Base-by-base conservation (phyloP, 64 coral and sea anemone genomes). In the Stichodactyla helianthus region DNA sequence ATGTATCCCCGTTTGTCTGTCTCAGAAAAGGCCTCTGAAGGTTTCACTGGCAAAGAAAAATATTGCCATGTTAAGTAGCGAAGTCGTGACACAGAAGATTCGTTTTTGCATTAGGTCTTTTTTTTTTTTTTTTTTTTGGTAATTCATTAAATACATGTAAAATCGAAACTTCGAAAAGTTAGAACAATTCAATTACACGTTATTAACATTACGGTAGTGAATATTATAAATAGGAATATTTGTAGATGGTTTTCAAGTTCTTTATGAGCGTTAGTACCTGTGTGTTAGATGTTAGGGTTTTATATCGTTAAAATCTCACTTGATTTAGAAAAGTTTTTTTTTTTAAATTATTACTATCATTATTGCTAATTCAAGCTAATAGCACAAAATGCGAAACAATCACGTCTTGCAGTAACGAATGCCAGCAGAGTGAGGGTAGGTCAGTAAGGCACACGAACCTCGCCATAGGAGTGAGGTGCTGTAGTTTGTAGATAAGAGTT, bases 111-210 rank as follows among this genome's bases (percentile, higher is more conserved):
- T n/a, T 23, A 23, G 62, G 62, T 60, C 62, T 22, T 65, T 65
- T n/a, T n/a, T n/a, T n/a, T n/a, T n/a, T n/a, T n/a, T 65, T 16
- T 65, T 65, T n/a, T 65, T 16, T 65, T 65, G 22, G 62, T n/a
- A 65, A 65, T 23, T 65, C 62, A 65, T n/a, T 65, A 65, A 65
- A 65, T n/a, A 65, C 22, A 65, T 65, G 62, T 65, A 65, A 65
- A 65, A n/a, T n/a, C 62, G 19, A 65, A 12, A 65, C 62, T 65
- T 65, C 19, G 18, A 65, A 22, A 20, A 65, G n/a, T 65, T 65
- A 65, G 62, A 65, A 19, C 62, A 65, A 65, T 65, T 65, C 62
- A 20, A 65, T 65, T 65, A n/a, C 22, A n/a, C 62, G 7, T n/a
- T 65, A 9, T 22, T n/a, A n/a, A n/a, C 20, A n/a, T n/a, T 65